Conservation (phyloP, 2,113 vertebrate species). For the Chionodraco myersi region DNA sequence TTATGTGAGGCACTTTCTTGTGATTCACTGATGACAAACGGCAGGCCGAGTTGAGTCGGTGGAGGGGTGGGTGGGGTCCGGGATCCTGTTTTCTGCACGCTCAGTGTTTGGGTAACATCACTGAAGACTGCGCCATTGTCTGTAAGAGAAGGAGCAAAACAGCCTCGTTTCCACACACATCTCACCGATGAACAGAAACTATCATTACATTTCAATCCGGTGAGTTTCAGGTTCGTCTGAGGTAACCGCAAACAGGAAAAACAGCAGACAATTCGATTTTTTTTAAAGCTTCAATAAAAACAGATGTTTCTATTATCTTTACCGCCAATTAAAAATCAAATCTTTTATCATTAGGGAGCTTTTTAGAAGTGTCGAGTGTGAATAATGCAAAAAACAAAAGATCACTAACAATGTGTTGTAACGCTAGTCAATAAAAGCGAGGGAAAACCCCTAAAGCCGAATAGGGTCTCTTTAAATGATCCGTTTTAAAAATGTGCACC, state of each 20-base stretch:
- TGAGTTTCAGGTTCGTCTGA: neutral
- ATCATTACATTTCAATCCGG: neutral
- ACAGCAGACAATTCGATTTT: too few relatives aligned
- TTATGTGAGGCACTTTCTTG: conserved; percentile 72
- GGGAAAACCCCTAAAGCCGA: too few relatives aligned
- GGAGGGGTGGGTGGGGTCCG: conserved; percentile 20
- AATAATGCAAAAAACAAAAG: neutral
- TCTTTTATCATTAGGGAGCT: neutral
- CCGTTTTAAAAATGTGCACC: neutral
- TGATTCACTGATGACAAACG: conserved; percentile 58
- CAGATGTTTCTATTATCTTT: too few relatives aligned
- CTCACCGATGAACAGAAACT: neutral
- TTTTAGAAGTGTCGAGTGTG: neutral
- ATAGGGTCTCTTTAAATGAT: neutral
- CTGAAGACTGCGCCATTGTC: conserved; percentile 77
- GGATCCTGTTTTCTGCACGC: neutral
- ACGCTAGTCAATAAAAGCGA: too few relatives aligned
- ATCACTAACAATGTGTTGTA: too few relatives aligned
- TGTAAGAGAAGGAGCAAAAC: conserved; percentile 61
- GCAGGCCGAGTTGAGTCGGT: conserved; percentile 12
- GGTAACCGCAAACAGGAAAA: neutral
- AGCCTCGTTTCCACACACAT: neutral
- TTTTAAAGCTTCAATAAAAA: neutral
- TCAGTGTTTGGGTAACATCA: conserved; percentile 85
- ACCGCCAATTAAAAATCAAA: neutral